Evolutionary conservation across 2,888 invertebrate genomes (phyloP).

Genomic region (Pyrocoelia pectoralis): DNA sequence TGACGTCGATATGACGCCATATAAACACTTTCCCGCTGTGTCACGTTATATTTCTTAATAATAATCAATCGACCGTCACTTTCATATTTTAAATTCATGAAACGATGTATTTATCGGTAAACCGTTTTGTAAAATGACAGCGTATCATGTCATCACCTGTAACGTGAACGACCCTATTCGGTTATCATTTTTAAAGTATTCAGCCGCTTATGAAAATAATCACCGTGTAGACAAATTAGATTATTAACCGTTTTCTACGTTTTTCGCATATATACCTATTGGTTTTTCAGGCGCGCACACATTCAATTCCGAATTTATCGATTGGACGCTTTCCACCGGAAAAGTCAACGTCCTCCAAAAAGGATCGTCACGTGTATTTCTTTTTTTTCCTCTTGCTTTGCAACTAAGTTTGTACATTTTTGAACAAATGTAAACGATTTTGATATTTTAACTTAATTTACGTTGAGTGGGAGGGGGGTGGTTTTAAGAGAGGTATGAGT

Average conservation of each 20-base stretch:
- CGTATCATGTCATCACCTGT: constrained; percentile 24
- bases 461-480: neutral
- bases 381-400: constrained; percentile 2
- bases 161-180: constrained; percentile 17
- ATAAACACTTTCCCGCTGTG: neutral
- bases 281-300: constrained; percentile 24
- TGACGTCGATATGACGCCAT: neutral
- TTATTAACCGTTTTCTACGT: constrained; percentile 27
- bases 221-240: constrained; percentile 30
- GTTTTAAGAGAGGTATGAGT: neutral
- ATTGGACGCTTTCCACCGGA: constrained; percentile 28
- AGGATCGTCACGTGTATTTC: constrained; percentile 28
- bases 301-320: constrained; percentile 30
- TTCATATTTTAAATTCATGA: constrained; percentile 28
- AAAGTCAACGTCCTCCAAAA: constrained; percentile 34
- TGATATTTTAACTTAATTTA: constrained; percentile 10
- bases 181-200: constrained; percentile 27
- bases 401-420: constrained; percentile 14
- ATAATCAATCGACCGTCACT: neutral
- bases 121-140: constrained; percentile 28
- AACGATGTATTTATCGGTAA: constrained; percentile 34
- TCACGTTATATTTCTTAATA: neutral
- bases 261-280: constrained; percentile 16
- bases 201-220: constrained; percentile 32
- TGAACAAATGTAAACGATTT: neutral